phyloP scores from a whole-genome alignment of 2,797 vertebrate genomes.

The Rhynchonycteris naso region DNA sequence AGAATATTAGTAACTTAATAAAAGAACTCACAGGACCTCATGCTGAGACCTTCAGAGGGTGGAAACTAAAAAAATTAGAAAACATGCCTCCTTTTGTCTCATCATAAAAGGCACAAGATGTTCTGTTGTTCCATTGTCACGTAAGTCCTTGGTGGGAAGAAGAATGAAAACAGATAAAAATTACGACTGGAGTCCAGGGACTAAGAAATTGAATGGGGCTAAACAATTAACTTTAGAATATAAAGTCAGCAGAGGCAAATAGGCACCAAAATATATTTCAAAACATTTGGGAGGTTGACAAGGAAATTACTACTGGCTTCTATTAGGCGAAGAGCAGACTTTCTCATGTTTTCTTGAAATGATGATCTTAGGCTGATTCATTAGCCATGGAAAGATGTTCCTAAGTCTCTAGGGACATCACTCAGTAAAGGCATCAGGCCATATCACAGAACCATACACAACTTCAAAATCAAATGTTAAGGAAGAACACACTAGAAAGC shows the following conservation, averaged over 20 bases:
- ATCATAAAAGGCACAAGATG: background rate
- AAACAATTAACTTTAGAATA: conserved; percentile 9
- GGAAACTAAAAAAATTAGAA: background rate
- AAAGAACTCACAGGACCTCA: background rate
- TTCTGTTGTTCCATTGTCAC: background rate
- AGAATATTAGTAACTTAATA: background rate
- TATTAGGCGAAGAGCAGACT: background rate
- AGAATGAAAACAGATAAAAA: background rate
- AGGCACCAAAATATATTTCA: conserved; percentile 21
- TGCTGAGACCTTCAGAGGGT: background rate
- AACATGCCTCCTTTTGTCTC: background rate
- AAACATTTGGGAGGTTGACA: background rate
- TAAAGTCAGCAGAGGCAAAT: background rate
- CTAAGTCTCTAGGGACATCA: background rate
- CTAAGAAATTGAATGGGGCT: background rate
- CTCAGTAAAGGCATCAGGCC: background rate
- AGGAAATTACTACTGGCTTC: conserved; percentile 17
- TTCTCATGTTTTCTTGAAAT: conserved; percentile 33
- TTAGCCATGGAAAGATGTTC: background rate
- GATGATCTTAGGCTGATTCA: background rate
- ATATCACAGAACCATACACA: background rate
- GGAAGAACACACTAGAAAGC: background rate
- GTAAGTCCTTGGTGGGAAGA: background rate
- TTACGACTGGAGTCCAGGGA: background rate
- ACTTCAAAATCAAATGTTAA: background rate